Base-by-base conservation (phyloP, 2,797 vertebrate genomes). In the Thamnophis elegans region DNA sequence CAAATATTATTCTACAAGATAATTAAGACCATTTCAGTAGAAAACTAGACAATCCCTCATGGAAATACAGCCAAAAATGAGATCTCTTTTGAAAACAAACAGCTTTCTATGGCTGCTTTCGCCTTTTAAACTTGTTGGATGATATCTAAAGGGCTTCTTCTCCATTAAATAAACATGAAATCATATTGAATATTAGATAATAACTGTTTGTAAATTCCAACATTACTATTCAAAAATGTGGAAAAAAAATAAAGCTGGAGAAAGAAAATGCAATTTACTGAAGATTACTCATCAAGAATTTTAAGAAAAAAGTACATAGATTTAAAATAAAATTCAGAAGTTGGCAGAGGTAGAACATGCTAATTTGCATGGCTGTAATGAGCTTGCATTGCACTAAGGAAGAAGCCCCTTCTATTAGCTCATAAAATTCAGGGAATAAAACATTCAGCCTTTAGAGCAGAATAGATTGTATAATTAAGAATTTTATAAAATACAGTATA, bases 381-480 rank as follows among this genome's bases (percentile, higher is more conserved):
- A 78, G 36, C 36, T 59, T n/a, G 42, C 13, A 78, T 47, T 78
- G 26, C 11, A 73, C 26, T 12, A 90, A 87, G n/a, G 22, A 87
- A n/a, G 25, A 91, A 88, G 54, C 9, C 18, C 42, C 16, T 13
- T 36, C 78, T 42, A 53, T 88, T 55, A 82, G 42, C 16, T 62
- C 56, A 85, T 85, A 62, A 62, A 82, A 91, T 88, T 8, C 18
- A 85, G 26, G 16, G 51, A 88, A 5, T 62, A 59, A 55, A 47
- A 88, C n/a, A 62, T 92, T 88, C 89, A n/a, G 4, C 78, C 55
- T 94, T 95, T 82, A 94, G 20, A 82, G 1, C 91, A 93, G 92
- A 85, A 11, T 90, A 89, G 0, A 93, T 16, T 92, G 85, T 5
- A 91, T 58, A 53, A 88, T 53, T 53, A 90, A 78, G 1, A 4